Percentiles rank a stretch among this genome's conserved stretches.
Evolutionary conservation across 2,888 invertebrate genomes (phyloP).

Genomic region (Drosophila mimica): DNA sequence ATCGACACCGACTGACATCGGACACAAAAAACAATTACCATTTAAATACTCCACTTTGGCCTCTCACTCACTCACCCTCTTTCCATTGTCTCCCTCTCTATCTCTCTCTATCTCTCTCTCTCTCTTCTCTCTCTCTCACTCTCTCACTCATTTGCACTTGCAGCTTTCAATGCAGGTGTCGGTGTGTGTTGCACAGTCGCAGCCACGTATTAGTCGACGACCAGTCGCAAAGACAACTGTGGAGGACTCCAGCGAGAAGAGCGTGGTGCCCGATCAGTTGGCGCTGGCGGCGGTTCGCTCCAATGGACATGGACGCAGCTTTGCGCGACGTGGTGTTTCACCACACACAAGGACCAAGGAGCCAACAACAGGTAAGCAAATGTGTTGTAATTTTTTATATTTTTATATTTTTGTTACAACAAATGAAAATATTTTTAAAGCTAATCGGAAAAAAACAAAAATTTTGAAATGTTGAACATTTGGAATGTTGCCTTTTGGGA

Average conservation of each 20-base stretch:
- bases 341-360: constrained; percentile 62
- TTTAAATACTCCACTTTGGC: constrained; percentile 28
- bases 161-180: constrained; percentile 36
- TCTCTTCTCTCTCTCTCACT: constrained; percentile 2
- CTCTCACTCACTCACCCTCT: neutral
- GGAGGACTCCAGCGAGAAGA: constrained; percentile 70
- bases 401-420: neutral
- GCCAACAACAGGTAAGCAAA: constrained; percentile 40
- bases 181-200: constrained; percentile 36
- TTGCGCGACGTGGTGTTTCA: constrained; percentile 57
- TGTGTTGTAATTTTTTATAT: neutral
- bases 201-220: constrained; percentile 70
- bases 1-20: constrained; percentile 14
- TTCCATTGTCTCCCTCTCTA: neutral
- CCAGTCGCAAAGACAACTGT: constrained; percentile 57
- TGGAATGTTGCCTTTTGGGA: neutral
- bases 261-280: constrained; percentile 76
- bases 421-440: neutral
- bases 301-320: constrained; percentile 61
- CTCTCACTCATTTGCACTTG: constrained; percentile 14
- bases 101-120: neutral
- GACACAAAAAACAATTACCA: constrained; percentile 26
- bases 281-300: constrained; percentile 78
- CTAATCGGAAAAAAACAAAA: neutral
- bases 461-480: neutral